phyloP scores from a whole-genome alignment of 2,113 vertebrate genomes.

The Coptodon rendalli region DNA sequence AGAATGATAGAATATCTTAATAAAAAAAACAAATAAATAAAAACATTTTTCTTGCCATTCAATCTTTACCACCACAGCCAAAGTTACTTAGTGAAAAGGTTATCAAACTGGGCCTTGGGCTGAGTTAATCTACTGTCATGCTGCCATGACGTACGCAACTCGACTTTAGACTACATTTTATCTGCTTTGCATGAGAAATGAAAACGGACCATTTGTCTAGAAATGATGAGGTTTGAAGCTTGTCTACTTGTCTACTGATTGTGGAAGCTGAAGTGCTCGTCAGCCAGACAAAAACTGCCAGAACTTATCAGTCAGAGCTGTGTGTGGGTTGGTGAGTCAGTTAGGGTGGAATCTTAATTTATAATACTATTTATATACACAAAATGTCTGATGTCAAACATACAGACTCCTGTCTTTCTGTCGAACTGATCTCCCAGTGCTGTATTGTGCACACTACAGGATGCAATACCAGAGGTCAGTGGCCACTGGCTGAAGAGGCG shows the following conservation, averaged over 20 bases:
- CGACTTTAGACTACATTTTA: neutral
- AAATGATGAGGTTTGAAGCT: neutral
- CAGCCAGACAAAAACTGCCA: neutral
- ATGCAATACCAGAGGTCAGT: neutral
- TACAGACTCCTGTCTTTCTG: neutral
- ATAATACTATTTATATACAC: neutral
- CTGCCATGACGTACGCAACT: neutral
- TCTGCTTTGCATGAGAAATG: neutral
- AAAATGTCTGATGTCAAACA: neutral
- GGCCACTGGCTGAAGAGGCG: neutral
- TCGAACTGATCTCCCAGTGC: neutral
- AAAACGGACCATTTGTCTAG: neutral
- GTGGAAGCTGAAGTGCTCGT: neutral
- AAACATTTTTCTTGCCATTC: neutral
- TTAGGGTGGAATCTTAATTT: neutral
- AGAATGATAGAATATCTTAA: neutral
- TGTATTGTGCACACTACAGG: neutral
- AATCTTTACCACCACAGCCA: neutral
- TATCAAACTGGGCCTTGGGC: neutral
- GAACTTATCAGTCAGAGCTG: neutral
- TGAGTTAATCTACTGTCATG: neutral
- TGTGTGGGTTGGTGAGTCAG: neutral
- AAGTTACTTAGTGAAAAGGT: neutral
- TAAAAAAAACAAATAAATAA: neutral
- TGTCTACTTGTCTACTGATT: neutral